Evolutionary conservation across 2,888 invertebrate species (phyloP), one percentile per base, ranked within the genome.

Genomic region (Therioaphis trifolii): DNA sequence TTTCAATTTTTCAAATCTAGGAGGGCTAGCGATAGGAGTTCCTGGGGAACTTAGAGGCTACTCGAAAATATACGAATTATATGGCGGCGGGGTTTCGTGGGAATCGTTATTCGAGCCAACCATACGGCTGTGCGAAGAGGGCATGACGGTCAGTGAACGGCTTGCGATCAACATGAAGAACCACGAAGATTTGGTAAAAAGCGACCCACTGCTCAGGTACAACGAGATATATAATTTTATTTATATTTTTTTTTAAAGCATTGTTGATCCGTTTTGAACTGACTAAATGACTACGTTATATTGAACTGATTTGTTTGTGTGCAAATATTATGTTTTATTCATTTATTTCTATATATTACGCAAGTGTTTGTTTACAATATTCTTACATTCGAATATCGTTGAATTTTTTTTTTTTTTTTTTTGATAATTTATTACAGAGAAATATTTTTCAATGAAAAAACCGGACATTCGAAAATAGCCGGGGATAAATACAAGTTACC

Each of bases 1-100:
- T n/a, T n/a, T n/a, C n/a, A n/a, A n/a, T n/a, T n/a, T n/a, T n/a
- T n/a, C n/a, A n/a, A n/a, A n/a, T 15, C 58, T 87, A 90, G 93
- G 93, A 86, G 93, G 93, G 0, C 89, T 93, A 86, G 91, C 96
- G 0, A 91, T 94, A 18, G 98, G 93, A 18, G 94, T 98, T 18
- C 97, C 98, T 0, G 96, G 96, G 14, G 97, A 97, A 89, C 88
- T 98, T 18, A 90, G 91, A 82, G 98, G 98, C 2, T 96, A 96
- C 88, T 93, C 94, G 91, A 92, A 91, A 27, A 11, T 21, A 18
- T 21, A 71, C 4, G 1, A n/a, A 4, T 49, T 49, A 55, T 87
- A 85, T 49, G 86, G 93, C 7, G 96, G 96, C 1, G 87, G 86
- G 2, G 89, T 97, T 72, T 91, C 92, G 0, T 98, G 98, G 97